Percentiles rank a stretch among this genome's conserved stretches.
Conservation (phyloP, 2,888 invertebrate genomes). For the Abscondita cerata region DNA sequence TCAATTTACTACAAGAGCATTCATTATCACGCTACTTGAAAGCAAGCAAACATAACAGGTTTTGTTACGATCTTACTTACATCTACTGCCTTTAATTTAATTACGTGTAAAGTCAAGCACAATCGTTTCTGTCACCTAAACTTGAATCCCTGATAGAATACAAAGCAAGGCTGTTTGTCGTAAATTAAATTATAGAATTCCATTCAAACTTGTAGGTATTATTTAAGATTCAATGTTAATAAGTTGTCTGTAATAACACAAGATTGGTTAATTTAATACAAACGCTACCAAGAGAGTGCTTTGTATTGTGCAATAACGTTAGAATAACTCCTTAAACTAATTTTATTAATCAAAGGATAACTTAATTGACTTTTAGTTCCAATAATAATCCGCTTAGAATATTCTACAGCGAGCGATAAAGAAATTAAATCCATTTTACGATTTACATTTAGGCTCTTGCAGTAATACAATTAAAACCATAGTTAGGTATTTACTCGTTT, state of each 20-base stretch:
- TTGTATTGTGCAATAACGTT: too few relatives aligned
- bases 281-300: not conserved
- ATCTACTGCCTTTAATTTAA: slow-evolving; percentile 30
- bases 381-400: too few relatives aligned
- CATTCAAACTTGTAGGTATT: slow-evolving; percentile 1
- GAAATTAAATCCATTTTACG: too few relatives aligned
- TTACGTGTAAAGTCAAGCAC: slow-evolving; percentile 28
- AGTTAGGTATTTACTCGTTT: too few relatives aligned
- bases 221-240: slow-evolving; percentile 10
- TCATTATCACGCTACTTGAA: slow-evolving; percentile 21
- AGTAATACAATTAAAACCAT: too few relatives aligned
- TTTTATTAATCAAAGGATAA: too few relatives aligned
- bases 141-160: slow-evolving; percentile 19
- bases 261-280: not conserved
- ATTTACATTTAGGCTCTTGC: too few relatives aligned
- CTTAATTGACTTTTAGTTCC: too few relatives aligned
- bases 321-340: too few relatives aligned
- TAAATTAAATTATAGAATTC: slow-evolving; percentile 27
- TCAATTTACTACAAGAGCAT: slow-evolving; percentile 26
- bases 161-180: slow-evolving; percentile 15
- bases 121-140: slow-evolving; percentile 25
- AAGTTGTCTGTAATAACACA: slow-evolving; percentile 3
- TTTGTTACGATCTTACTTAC: slow-evolving; percentile 31
- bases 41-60: slow-evolving; percentile 20
- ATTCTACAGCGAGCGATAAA: too few relatives aligned